phyloP scores from a whole-genome alignment of 2,797 vertebrate genomes.

The Crocodylus rhombifer region DNA sequence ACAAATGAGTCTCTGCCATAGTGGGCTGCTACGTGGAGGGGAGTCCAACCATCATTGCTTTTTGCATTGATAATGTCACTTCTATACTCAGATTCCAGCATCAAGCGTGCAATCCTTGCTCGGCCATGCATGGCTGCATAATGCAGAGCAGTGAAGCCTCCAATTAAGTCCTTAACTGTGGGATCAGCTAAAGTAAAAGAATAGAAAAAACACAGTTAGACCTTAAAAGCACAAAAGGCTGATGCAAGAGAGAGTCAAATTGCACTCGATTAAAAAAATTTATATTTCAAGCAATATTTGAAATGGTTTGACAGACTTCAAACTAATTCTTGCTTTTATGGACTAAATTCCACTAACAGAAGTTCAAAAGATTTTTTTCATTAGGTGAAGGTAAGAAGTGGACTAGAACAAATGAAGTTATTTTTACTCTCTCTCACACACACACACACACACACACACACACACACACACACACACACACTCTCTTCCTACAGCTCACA shows the following conservation, averaged over 20 bases:
- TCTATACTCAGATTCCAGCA: conserved; percentile 95
- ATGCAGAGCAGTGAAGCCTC: conserved; percentile 97
- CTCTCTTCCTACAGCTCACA: conserved; percentile 2
- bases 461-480: background rate
- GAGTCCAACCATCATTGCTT: conserved; percentile 99
- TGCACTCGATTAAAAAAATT: background rate
- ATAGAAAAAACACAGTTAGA: conserved; percentile 48
- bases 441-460: background rate
- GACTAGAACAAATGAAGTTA: background rate
- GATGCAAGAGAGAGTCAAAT: background rate
- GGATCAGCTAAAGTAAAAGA: conserved; percentile 89
- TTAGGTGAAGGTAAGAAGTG: background rate
- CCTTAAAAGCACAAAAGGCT: background rate
- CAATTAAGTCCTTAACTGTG: conserved; percentile 97
- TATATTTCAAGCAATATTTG: background rate
- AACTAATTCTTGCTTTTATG: conserved; percentile 16
- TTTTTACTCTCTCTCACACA: background rate
- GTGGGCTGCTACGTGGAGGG: conserved; percentile 97
- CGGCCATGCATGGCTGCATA: conserved; percentile 99
- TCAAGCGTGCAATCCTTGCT: conserved; percentile 94
- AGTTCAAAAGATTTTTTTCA: background rate
- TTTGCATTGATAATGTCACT: conserved; percentile 97
- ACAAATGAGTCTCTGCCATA: conserved; percentile 97
- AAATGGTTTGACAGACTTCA: conserved; percentile 23
- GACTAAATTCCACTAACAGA: background rate